phyloP scores from a whole-genome alignment of 2,113 vertebrate species.

The Benthochromis sp. region DNA sequence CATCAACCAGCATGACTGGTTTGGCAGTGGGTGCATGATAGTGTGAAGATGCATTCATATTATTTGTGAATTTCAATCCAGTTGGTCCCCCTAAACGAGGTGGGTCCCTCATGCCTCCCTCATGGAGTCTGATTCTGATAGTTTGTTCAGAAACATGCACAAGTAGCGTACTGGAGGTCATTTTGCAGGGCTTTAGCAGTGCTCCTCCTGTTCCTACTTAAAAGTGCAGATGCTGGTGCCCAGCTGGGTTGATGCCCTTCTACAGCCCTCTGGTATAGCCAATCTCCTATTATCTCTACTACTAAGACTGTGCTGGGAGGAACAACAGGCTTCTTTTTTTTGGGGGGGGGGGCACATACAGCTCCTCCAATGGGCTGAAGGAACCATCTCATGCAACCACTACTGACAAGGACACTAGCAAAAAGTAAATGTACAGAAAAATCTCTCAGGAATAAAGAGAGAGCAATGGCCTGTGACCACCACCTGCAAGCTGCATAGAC shows the following conservation, averaged over 20 bases:
- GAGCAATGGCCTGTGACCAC: background rate
- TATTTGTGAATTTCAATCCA: background rate
- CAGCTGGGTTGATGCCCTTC: background rate
- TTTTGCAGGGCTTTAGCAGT: background rate
- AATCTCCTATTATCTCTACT: background rate
- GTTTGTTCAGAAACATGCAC: background rate
- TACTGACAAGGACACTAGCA: background rate
- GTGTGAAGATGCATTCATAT: background rate
- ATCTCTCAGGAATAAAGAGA: background rate
- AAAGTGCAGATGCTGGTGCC: background rate
- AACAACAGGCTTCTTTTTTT: accelerated
- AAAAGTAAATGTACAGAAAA: background rate
- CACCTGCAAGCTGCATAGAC: background rate
- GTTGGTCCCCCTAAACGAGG: background rate
- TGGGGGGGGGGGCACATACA: background rate
- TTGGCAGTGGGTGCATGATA: background rate
- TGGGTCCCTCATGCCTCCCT: background rate
- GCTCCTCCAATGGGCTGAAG: background rate
- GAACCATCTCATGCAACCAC: background rate
- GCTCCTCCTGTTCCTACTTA: background rate
- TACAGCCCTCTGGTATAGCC: background rate
- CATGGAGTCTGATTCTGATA: background rate
- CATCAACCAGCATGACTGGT: background rate
- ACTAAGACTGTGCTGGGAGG: background rate
- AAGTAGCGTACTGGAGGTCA: background rate